Evolutionary conservation across 2,888 invertebrate genomes (phyloP).

Genomic region (Bhutanitis thaidina): DNA sequence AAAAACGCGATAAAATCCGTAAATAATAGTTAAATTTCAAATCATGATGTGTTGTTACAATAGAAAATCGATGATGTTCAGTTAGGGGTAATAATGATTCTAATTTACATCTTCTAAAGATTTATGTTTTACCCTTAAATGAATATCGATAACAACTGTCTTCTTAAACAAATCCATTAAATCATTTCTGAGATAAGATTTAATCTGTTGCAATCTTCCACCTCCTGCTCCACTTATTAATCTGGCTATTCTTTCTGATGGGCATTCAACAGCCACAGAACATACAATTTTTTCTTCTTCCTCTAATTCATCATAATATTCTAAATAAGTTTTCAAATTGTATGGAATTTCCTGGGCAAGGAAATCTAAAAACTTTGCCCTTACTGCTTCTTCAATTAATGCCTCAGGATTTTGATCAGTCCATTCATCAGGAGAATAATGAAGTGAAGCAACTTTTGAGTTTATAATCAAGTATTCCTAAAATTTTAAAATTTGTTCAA

Average conservation of each 20-base stretch:
- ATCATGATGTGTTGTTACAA: too few species aligned
- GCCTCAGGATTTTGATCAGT: conserved; percentile 87
- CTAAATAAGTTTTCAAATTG: conserved; percentile 81
- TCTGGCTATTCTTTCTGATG: conserved; percentile 80
- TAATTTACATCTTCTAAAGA: conserved; percentile 6
- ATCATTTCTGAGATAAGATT: conserved; percentile 81
- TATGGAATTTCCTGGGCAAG: conserved; percentile 94
- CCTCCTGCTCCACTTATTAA: conserved; percentile 85
- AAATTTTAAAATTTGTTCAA: conserved; percentile 21
- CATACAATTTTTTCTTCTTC: conserved; percentile 67
- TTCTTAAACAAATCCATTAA: conserved; percentile 83
- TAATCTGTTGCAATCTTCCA: conserved; percentile 85
- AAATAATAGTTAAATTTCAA: too few species aligned
- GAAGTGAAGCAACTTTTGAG: conserved; percentile 84
- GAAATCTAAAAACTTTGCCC: conserved; percentile 91
- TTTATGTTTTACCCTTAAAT: conserved; percentile 45
- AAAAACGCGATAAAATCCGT: too few species aligned
- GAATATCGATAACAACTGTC: conserved; percentile 66
- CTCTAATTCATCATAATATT: conserved; percentile 81
- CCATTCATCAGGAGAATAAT: conserved; percentile 83
- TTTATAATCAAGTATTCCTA: conserved; percentile 84
- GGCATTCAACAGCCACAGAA: conserved; percentile 83
- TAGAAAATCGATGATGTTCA: too few species aligned
- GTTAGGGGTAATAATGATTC: too few species aligned
- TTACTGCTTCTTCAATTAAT: conserved; percentile 86